Base-by-base conservation (phyloP, 2,797 vertebrate genomes). In the Paramormyrops hopkinsi region DNA sequence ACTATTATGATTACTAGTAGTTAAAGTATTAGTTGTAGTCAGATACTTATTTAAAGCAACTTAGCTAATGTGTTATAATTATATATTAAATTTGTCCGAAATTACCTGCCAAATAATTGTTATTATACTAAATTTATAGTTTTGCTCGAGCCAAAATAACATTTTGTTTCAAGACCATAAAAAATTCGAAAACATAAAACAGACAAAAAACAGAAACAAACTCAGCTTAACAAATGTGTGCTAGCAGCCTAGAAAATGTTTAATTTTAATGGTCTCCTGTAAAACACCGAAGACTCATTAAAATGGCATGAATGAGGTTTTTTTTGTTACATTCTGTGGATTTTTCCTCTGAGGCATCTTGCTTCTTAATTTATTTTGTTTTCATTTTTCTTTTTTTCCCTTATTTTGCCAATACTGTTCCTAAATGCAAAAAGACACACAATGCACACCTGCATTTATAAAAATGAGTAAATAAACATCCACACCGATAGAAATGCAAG, bases 231-330 rank as follows among this genome's bases (percentile, higher is more conserved):
- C n/a, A 62, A 54, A 41, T 59, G 56, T 22, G 3, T 62, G 51
- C 37, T 9, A 33, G 88, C 76, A 76, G 44, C 79, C 9, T 25
- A 37, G 37, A 84, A 89, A 44, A 53, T 48, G 9, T 86, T 51
- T 37, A 8, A 86, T 82, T 89, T 89, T 44, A 41, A 84, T 17
- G 53, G 44, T 89, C 53, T 84, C 37, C 79, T 89, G 51, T 48
- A 62, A 62, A 62, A 89, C n/a, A 65, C 44, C 12, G 22, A 12
- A 62, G n/a, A 73, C 37, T 7, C 17, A 87, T 73, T 87, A 19
- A 73, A 73, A 56, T 87, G 59, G 29, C 46, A 53, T 33, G 19
- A 89, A 62, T 76, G 2, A 84, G 19, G n/a, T 14, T 76, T 85
- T 83, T 44, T 44, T 25, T 51, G 11, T 22, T 22, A 73, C 14